phyloP scores from a whole-genome alignment of 2,113 vertebrate species.

The Mohoua ochrocephala region DNA sequence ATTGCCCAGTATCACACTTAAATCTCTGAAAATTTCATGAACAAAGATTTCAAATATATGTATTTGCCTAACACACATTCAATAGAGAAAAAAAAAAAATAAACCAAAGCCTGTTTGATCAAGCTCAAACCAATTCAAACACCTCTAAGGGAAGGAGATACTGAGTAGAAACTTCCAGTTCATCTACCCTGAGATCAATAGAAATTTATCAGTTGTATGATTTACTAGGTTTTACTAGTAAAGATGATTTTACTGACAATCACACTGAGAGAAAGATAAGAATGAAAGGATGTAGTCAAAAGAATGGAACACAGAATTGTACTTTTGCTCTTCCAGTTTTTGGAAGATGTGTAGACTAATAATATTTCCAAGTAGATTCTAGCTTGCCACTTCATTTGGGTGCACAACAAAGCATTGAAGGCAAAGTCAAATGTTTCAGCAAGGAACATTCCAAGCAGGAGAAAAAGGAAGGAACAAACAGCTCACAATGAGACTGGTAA shows the following conservation, averaged over 20 bases:
- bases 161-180: neutral
- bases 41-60: neutral
- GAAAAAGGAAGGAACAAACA: neutral
- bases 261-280: neutral
- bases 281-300: neutral
- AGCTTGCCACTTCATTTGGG: neutral
- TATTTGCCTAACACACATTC: neutral
- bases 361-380: neutral
- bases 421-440: neutral
- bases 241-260: neutral
- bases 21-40: neutral
- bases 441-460: neutral
- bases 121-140: neutral
- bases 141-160: neutral
- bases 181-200: neutral
- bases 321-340: neutral
- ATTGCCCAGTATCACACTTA: neutral
- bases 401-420: neutral
- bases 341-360: neutral
- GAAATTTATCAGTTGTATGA: neutral
- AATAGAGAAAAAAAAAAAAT: neutral
- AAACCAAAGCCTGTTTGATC: neutral
- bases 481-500: neutral
- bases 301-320: neutral
- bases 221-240: neutral